These are phyloP conservation scores for Notodonta dromedarius DNA, from an alignment of 2,888 invertebrate species.

Conservation along the genomic window DNA sequence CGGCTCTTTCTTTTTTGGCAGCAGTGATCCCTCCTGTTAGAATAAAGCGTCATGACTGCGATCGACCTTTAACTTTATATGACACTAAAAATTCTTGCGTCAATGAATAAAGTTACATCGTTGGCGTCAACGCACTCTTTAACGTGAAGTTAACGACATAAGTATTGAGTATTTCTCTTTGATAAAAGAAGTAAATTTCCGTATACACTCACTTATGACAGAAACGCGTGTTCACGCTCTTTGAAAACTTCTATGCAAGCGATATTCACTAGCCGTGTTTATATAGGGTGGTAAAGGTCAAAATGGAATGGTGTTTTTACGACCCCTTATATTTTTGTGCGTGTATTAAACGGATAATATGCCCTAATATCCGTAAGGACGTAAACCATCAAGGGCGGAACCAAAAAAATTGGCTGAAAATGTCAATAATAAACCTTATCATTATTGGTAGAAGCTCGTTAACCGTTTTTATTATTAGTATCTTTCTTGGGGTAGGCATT, in stretches of 20 bases:
- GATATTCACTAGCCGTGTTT: background rate
- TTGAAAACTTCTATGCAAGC: background rate
- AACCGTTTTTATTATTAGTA: background rate
- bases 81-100: background rate
- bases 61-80: no score
- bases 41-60: no score
- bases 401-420: background rate
- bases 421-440: background rate
- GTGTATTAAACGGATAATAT: background rate
- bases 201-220: background rate
- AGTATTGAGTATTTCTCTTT: no score
- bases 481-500: background rate
- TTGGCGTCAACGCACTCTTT: background rate
- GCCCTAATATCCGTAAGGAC: background rate
- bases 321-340: background rate
- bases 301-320: background rate
- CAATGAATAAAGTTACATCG: background rate
- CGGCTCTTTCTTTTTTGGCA: no score
- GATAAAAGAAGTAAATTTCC: no score
- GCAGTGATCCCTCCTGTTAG: no score
- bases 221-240: background rate
- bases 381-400: background rate
- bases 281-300: background rate
- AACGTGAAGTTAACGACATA: background rate
- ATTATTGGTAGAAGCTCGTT: background rate